Evolutionary conservation across 2,888 invertebrate species (phyloP).

Genomic region (Cephus pygmeus): DNA sequence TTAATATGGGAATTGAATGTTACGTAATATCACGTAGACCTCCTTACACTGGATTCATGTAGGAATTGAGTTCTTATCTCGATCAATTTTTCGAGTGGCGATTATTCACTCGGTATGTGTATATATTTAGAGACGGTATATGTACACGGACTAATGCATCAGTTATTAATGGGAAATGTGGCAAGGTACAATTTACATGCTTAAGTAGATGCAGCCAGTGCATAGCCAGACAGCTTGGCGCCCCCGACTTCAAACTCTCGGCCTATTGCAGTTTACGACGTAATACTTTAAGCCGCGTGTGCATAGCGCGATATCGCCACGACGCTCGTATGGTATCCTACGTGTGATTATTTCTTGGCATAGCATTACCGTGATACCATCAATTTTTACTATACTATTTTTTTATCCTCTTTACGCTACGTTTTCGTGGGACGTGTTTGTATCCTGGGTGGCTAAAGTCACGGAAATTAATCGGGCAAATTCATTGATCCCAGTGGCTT

Average conservation of each 20-base stretch:
- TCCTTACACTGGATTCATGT: too few relatives aligned
- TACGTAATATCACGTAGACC: neutral
- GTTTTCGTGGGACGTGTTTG: neutral
- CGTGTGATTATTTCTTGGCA: neutral
- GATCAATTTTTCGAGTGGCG: too few relatives aligned
- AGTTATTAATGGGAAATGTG: conserved; percentile 59
- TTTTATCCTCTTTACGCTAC: neutral
- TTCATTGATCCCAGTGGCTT: neutral
- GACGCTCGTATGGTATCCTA: neutral
- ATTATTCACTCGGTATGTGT: too few relatives aligned
- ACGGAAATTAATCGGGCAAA: neutral
- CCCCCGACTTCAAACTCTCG: neutral
- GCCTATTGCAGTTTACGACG: neutral
- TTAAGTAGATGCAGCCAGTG: conserved; percentile 43
- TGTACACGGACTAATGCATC: conserved; percentile 31
- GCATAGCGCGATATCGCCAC: neutral
- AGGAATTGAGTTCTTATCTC: too few relatives aligned
- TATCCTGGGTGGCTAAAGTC: neutral
- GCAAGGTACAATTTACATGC: conserved; percentile 56
- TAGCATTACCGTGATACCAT: too few relatives aligned
- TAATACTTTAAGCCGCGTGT: neutral
- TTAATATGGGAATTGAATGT: neutral
- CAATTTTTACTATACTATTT: neutral
- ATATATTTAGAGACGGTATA: too few relatives aligned
- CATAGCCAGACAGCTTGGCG: neutral